These are phyloP conservation scores for Pterocles orientalis DNA, from an alignment of 2,113 vertebrate species.

Conservation along the genomic window DNA sequence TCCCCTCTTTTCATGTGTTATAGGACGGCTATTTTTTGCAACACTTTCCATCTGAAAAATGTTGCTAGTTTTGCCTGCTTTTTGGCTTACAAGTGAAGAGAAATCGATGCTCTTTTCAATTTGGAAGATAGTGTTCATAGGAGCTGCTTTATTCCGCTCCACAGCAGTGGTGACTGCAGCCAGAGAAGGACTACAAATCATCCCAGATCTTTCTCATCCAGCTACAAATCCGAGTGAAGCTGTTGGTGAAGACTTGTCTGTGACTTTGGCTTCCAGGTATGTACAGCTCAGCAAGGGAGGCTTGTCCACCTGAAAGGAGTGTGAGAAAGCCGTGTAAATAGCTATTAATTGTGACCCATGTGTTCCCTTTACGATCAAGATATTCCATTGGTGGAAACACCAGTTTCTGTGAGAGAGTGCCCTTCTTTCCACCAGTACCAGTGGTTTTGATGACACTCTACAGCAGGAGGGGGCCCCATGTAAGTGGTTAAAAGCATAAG, in stretches of 20 bases:
- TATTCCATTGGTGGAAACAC: not conserved
- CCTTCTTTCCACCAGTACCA: not conserved
- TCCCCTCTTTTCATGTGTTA: not conserved
- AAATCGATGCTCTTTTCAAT: not conserved
- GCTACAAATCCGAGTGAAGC: not conserved
- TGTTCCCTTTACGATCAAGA: not conserved
- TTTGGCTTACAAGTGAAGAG: not conserved
- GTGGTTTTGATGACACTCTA: not conserved
- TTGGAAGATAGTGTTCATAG: not conserved
- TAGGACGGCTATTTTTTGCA: not conserved
- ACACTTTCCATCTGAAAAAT: not conserved
- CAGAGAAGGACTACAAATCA: not conserved
- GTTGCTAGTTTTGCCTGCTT: not conserved
- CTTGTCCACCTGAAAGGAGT: not conserved
- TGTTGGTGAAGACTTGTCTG: not conserved
- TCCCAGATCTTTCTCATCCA: not conserved
- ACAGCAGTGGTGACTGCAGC: not conserved
- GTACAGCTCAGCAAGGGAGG: not conserved
- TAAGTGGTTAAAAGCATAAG: not conserved
- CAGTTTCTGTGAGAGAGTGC: not conserved
- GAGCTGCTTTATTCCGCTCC: not conserved
- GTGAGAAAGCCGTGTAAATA: not conserved
- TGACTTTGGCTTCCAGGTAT: not conserved
- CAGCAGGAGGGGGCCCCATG: not conserved
- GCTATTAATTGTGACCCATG: not conserved